Percentiles rank a stretch among this genome's conserved stretches.
phyloP scores from a whole-genome alignment of 2,797 vertebrate species.

The Chiroxiphia lanceolata region DNA sequence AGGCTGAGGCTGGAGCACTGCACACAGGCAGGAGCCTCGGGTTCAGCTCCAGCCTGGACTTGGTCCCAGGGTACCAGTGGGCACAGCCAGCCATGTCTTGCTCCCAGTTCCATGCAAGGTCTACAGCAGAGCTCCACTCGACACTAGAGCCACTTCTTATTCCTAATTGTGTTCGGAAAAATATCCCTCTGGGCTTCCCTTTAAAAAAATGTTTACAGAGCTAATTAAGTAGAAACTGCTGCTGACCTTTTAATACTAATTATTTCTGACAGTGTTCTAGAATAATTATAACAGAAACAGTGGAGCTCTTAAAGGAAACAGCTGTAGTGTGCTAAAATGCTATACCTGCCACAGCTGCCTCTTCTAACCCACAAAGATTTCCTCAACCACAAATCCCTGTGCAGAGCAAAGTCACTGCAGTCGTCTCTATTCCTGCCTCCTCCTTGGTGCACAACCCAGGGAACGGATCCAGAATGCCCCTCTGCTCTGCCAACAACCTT shows the following conservation, averaged over 20 bases:
- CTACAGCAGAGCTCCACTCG: neutral
- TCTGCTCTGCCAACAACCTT: neutral
- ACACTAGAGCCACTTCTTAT: neutral
- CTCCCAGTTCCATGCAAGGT: neutral
- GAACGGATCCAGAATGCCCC: accelerated
- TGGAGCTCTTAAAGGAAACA: neutral
- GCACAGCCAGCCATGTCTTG: too few relatives aligned
- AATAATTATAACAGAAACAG: neutral
- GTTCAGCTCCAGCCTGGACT: neutral
- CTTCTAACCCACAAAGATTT: neutral
- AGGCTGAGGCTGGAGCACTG: neutral
- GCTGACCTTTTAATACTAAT: conserved; percentile 17
- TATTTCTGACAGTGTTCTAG: neutral
- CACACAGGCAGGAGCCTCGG: neutral
- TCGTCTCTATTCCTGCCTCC: neutral
- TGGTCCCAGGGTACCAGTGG: accelerated
- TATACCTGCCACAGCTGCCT: neutral
- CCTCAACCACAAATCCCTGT: neutral
- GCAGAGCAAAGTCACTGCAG: neutral
- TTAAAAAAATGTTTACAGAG: neutral
- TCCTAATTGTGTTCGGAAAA: neutral
- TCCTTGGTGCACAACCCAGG: neutral
- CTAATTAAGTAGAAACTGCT: neutral
- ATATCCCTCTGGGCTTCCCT: neutral
- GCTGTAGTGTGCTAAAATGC: neutral